Evolutionary conservation across 1,140 invertebrate genomes (phyloP).

Genomic region (Pogonomyrmex barbatus): DNA sequence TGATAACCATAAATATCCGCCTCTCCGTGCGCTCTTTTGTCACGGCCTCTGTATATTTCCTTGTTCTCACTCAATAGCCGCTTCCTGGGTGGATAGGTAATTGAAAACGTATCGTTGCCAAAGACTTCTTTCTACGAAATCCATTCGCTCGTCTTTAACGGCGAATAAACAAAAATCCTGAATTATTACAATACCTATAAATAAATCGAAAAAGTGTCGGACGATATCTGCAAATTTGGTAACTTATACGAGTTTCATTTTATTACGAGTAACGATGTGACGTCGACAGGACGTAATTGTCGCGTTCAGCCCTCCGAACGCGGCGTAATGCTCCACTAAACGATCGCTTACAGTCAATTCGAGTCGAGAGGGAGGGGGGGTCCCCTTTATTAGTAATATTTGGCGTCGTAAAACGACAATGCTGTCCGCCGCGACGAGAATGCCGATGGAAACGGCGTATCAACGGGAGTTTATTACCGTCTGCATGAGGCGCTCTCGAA

Average conservation of each 20-base stretch:
- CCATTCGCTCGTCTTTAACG: neutral
- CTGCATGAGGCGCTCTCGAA: slow-evolving; percentile 53
- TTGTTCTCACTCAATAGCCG: slow-evolving; percentile 36
- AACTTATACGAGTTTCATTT: neutral
- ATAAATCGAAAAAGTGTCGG: neutral
- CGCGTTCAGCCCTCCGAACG: neutral
- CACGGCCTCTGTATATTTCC: slow-evolving; percentile 33
- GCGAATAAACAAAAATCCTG: neutral
- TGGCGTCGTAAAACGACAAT: slow-evolving; percentile 33
- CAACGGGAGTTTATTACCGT: slow-evolving; percentile 70
- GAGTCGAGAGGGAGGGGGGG: neutral
- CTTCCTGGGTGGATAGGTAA: neutral
- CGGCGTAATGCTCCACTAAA: neutral
- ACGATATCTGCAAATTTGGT: neutral
- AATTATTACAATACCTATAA: neutral
- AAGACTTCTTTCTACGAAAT: neutral
- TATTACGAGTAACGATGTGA: neutral
- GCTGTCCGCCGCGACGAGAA: neutral
- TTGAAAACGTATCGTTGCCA: slow-evolving; percentile 2
- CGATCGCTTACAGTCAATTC: neutral
- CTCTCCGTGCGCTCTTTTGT: slow-evolving; percentile 34
- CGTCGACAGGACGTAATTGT: neutral
- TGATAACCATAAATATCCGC: slow-evolving; percentile 61
- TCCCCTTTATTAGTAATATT: slow-evolving; percentile 33
- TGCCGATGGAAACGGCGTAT: slow-evolving; percentile 57